These are phyloP conservation scores for Palythoa grandis DNA, from an alignment of 92 coral and sea anemone species.

Conservation along the genomic window DNA sequence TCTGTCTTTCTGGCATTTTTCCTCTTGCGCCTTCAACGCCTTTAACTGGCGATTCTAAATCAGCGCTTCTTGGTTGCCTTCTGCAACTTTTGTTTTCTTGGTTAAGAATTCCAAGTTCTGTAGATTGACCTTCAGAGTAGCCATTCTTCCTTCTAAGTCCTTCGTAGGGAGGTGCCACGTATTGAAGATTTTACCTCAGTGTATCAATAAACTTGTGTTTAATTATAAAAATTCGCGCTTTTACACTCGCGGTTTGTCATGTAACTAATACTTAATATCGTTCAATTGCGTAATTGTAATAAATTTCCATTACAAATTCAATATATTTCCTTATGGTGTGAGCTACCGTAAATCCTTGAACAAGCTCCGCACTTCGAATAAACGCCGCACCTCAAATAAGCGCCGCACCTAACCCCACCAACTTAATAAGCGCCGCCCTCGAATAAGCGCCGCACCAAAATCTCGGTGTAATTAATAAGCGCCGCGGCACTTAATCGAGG, in stretches of 20 bases:
- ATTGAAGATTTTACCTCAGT: not conserved
- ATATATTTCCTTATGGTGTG: too few species aligned
- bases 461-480: too few species aligned
- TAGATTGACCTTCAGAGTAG: not conserved
- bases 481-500: too few species aligned
- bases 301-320: not conserved
- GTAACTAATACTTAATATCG: not conserved
- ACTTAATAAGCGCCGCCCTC: constrained; percentile 63
- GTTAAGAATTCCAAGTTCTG: not conserved
- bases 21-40: constrained; percentile 14
- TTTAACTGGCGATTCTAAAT: constrained; percentile 25
- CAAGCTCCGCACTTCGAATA: too few species aligned
- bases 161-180: constrained; percentile 31
- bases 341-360: too few species aligned
- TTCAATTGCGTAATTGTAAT: not conserved
- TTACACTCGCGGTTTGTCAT: too few species aligned
- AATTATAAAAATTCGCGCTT: not conserved
- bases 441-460: constrained; percentile 46
- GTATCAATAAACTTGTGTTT: not conserved
- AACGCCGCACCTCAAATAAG: not conserved
- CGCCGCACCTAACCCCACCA: constrained; percentile 13
- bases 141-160: not conserved
- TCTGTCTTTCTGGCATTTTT: constrained; percentile 11
- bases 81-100: constrained; percentile 29
- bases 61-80: constrained; percentile 36